A percentile compares a stretch with the other conserved stretches of the same genome.
Evolutionary conservation across 1,140 invertebrate species (phyloP).

Genomic region (Anastatus disparis): DNA sequence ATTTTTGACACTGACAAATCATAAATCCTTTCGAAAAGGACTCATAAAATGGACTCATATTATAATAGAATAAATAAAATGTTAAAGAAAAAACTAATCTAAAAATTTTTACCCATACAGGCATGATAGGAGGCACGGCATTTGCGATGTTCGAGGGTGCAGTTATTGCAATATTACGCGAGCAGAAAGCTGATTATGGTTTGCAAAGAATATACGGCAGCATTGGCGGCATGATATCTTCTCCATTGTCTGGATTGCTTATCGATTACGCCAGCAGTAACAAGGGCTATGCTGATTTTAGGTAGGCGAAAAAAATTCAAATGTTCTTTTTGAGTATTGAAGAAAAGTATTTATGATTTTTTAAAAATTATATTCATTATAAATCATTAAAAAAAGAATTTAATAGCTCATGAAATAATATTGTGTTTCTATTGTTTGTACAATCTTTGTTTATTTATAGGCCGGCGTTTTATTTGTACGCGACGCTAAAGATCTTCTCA

Average conservation of each 20-base stretch:
- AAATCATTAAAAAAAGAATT: not conserved
- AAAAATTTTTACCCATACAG: too few species aligned
- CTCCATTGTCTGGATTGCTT: slow-evolving; percentile 79
- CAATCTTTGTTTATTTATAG: slow-evolving; percentile 61
- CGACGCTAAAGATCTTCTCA: slow-evolving; percentile 75
- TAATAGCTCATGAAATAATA: not conserved
- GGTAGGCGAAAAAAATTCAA: slow-evolving; percentile 61
- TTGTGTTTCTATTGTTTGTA: not conserved
- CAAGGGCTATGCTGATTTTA: slow-evolving; percentile 77
- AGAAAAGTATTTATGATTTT: too few species aligned
- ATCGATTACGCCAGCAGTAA: slow-evolving; percentile 75
- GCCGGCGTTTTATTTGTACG: slow-evolving; percentile 84
- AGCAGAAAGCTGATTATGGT: slow-evolving; percentile 83
- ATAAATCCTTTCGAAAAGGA: too few species aligned
- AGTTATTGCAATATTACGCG: slow-evolving; percentile 80
- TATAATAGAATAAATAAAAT: too few species aligned
- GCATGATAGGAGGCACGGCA: slow-evolving; percentile 77
- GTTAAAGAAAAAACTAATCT: too few species aligned
- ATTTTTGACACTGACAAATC: too few species aligned
- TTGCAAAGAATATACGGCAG: slow-evolving; percentile 82
- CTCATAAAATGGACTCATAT: too few species aligned
- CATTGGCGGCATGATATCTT: slow-evolving; percentile 82
- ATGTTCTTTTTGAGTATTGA: too few species aligned
- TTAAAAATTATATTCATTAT: too few species aligned
- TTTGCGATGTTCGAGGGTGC: slow-evolving; percentile 87